Conservation (phyloP, 1,140 invertebrate species). For the Andrena cerasifolii region DNA sequence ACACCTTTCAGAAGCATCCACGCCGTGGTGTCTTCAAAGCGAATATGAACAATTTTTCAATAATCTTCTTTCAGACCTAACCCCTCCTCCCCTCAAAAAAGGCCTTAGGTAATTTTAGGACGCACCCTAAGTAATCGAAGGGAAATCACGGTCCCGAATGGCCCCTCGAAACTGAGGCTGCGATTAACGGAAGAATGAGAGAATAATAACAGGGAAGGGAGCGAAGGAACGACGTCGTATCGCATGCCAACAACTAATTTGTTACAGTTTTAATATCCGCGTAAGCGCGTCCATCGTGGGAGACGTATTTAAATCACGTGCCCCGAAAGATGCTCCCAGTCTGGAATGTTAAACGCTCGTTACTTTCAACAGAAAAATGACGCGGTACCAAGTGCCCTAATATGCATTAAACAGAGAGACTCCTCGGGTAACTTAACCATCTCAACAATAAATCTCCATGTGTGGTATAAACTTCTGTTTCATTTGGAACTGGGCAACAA, state of each 20-base stretch:
- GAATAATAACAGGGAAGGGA: constrained; percentile 53
- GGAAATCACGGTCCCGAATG: constrained; percentile 16
- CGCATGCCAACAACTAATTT: constrained; percentile 52
- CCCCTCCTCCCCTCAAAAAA: no score
- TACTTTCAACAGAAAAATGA: not conserved
- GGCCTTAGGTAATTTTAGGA: no score
- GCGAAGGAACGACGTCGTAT: constrained; percentile 50
- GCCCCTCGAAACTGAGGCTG: constrained; percentile 42
- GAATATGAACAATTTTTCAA: no score
- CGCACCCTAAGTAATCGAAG: constrained; percentile 17
- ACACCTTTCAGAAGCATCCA: no score
- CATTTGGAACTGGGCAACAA: no score
- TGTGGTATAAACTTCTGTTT: no score
- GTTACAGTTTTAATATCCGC: constrained; percentile 57
- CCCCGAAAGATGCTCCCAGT: not conserved
- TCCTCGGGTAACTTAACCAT: no score
- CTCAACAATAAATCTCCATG: no score
- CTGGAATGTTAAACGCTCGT: constrained; percentile 6
- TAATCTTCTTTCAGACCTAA: no score
- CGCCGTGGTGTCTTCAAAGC: no score
- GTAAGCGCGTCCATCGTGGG: constrained; percentile 28
- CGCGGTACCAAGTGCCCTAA: not conserved
- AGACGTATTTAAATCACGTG: constrained; percentile 55
- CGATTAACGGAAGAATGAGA: constrained; percentile 55
- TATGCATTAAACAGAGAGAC: not conserved